Conservation (phyloP, 2,797 vertebrate species). For the Galaxias olidus region DNA sequence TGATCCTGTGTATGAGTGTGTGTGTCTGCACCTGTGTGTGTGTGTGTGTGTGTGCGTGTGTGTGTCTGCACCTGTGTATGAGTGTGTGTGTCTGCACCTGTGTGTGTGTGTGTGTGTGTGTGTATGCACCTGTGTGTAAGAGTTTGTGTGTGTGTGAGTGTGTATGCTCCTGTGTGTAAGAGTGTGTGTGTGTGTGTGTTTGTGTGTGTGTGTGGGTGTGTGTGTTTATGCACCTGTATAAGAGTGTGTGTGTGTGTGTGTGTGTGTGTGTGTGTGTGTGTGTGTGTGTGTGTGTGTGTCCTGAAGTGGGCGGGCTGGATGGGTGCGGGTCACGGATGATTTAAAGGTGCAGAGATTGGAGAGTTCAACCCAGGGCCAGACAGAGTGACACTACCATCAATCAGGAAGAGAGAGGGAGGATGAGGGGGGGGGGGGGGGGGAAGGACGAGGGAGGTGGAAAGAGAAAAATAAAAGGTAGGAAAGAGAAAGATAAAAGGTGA, state of each 20-base stretch:
- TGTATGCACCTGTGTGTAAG: constrained; percentile 22
- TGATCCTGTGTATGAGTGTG: constrained; percentile 38
- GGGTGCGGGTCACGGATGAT: constrained; percentile 56
- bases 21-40: constrained; percentile 12
- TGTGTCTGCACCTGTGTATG: no score
- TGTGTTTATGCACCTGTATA: constrained; percentile 1
- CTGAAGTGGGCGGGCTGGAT: constrained; percentile 2
- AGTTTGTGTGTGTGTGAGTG: constrained; percentile 32
- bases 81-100: not conserved
- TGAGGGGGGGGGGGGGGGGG: constrained; percentile 1
- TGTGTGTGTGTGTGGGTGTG: constrained; percentile 18
- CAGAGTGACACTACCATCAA: constrained; percentile 65
- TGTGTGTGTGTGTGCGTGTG: constrained; percentile 29
- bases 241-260: constrained; percentile 10
- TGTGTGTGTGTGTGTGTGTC: constrained; percentile 7
- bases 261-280: constrained; percentile 19
- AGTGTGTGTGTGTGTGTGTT: constrained; percentile 9
- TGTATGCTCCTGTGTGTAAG: constrained; percentile 30
- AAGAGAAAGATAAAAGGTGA: not conserved
- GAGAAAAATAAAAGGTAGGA: not conserved
- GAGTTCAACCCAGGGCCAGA: constrained; percentile 70
- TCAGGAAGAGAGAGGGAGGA: constrained; percentile 42
- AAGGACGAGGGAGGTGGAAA: not conserved
- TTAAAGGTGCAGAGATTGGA: constrained; percentile 70
- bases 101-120: constrained; percentile 16